Evolutionary conservation across 1,140 invertebrate species (phyloP).

Genomic region (Musca vetustissima): DNA sequence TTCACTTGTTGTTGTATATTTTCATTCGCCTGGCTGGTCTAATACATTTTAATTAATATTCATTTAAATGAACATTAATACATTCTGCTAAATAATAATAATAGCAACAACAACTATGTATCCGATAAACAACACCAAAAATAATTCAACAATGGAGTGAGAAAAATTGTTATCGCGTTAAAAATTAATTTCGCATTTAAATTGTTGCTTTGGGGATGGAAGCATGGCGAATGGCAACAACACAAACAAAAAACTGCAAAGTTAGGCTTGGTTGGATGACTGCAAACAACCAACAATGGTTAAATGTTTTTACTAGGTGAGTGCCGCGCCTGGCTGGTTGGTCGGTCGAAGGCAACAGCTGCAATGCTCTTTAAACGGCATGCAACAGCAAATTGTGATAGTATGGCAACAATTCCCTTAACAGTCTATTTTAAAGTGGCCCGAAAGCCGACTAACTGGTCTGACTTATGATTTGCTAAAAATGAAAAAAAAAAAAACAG

Average conservation of each 20-base stretch:
- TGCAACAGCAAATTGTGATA: background rate
- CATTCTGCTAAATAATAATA: too few species aligned
- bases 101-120: too few species aligned
- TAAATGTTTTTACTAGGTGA: background rate
- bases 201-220: constrained; percentile 18
- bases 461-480: too few species aligned
- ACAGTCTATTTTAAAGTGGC: too few species aligned
- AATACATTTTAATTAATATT: too few species aligned
- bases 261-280: constrained; percentile 1
- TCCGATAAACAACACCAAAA: background rate
- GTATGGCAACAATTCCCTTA: too few species aligned
- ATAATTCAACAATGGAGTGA: constrained; percentile 9
- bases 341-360: constrained; percentile 7
- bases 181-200: constrained; percentile 22
- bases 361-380: background rate
- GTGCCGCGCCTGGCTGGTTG: background rate
- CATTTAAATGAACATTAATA: too few species aligned
- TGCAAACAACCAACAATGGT: background rate
- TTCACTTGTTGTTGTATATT: too few species aligned
- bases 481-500: too few species aligned
- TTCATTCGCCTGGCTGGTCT: too few species aligned
- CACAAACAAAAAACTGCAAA: background rate
- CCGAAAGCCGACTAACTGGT: too few species aligned
- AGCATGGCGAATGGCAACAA: background rate
- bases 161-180: constrained; percentile 18